Percentiles rank a stretch among this genome's conserved stretches.
Conservation (phyloP, 2,888 invertebrate species). For the Conops quadrifasciatus region DNA sequence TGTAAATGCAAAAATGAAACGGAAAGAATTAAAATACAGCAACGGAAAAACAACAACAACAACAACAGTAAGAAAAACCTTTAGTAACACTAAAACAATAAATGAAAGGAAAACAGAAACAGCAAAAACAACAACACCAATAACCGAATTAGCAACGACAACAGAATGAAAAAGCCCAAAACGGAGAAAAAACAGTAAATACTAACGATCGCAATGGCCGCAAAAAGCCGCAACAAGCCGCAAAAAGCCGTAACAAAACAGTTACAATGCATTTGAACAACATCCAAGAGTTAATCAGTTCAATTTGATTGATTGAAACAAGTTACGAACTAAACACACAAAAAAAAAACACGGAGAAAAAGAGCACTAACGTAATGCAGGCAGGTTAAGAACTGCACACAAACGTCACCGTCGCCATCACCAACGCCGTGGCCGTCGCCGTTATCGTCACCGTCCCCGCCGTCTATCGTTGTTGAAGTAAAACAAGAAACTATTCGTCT, state of each 20-base stretch:
- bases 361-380: background rate
- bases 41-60: slow-evolving; percentile 6
- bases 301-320: slow-evolving; percentile 15
- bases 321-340: background rate
- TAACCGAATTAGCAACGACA: no score
- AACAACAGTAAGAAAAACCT: no score
- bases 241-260: no score
- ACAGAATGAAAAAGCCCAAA: no score
- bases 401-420: background rate
- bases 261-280: no score
- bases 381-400: background rate
- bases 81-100: no score
- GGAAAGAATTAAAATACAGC: no score
- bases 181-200: background rate
- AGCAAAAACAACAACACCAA: no score
- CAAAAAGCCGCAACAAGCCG: background rate
- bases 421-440: no score
- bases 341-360: background rate
- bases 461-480: background rate
- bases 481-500: background rate
- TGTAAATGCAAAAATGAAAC: no score
- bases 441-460: background rate
- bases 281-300: background rate
- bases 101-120: no score
- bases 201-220: background rate